Percentiles rank a stretch among this genome's conserved stretches.
Evolutionary conservation across 30 jellyfish, hydroid and myxozoan genomes (phyloP).

Genomic region (Turritopsis dohrnii): DNA sequence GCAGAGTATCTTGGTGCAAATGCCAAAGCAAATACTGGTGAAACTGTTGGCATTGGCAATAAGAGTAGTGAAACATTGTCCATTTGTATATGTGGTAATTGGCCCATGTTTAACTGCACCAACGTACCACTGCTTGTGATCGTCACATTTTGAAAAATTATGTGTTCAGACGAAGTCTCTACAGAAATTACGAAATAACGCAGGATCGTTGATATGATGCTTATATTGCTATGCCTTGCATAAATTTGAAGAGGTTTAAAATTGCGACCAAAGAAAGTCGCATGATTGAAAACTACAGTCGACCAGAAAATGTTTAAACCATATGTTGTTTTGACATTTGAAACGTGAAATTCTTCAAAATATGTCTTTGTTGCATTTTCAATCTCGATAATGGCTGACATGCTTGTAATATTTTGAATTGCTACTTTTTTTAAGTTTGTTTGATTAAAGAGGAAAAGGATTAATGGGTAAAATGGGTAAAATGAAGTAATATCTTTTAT

Average conservation of each 20-base stretch:
- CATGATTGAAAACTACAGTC: background rate
- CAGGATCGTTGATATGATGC: background rate
- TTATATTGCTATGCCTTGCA: background rate
- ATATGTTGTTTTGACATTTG: background rate
- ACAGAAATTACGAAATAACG: background rate
- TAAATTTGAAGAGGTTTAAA: too few species aligned
- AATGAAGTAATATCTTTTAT: too few species aligned
- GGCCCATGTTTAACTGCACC: background rate
- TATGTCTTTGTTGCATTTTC: background rate
- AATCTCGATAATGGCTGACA: background rate
- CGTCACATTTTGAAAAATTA: background rate
- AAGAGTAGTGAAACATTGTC: background rate
- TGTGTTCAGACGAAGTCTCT: background rate
- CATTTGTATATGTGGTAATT: background rate
- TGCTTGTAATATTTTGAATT: background rate
- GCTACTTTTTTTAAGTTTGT: background rate
- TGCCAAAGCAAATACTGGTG: background rate
- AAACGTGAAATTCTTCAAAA: background rate
- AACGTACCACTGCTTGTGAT: background rate
- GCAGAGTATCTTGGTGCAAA: background rate
- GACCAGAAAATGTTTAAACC: too few species aligned
- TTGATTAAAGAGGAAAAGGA: too few species aligned
- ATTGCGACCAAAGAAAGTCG: background rate
- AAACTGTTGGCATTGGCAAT: background rate
- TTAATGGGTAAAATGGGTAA: too few species aligned